phyloP scores from a whole-genome alignment of 2,113 vertebrate species.

The Lepidothrix coronata region DNA sequence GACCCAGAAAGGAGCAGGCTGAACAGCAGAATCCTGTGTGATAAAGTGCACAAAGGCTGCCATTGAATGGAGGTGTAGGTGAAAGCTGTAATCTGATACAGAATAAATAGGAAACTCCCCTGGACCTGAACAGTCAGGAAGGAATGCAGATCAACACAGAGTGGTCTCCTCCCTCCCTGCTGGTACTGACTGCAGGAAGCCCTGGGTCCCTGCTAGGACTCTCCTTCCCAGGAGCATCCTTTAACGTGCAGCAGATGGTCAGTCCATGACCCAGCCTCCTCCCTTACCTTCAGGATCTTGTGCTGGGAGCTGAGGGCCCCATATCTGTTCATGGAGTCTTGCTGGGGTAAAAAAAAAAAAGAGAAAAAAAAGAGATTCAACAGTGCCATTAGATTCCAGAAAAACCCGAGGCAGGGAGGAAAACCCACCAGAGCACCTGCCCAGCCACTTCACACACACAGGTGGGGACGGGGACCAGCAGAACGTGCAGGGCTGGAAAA shows the following conservation, averaged over 20 bases:
- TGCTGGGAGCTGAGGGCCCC: conserved; percentile 75
- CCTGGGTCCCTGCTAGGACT: neutral
- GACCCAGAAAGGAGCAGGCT: neutral
- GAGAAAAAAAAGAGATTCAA: neutral
- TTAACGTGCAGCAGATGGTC: accelerated
- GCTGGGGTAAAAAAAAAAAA: conserved; percentile 48
- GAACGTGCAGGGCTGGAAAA: accelerated
- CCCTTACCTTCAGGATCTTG: conserved; percentile 75
- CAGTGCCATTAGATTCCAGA: neutral
- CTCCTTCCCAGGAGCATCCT: neutral
- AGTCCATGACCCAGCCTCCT: neutral
- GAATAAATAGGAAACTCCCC: neutral
- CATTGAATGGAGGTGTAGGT: neutral
- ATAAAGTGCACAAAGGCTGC: neutral
- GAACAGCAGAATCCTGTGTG: neutral
- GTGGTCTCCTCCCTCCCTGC: neutral
- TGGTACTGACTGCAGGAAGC: neutral
- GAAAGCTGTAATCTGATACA: neutral
- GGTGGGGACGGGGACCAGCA: neutral
- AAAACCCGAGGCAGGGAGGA: neutral
- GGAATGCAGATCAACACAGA: neutral
- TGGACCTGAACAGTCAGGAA: neutral
- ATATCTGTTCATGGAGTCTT: conserved; percentile 78
- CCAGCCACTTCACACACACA: neutral
- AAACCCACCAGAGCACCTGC: neutral